A percentile compares a stretch with the other conserved stretches of the same genome.
Conservation (phyloP, 2,888 invertebrate species). For the Tenthredo distinguenda region DNA sequence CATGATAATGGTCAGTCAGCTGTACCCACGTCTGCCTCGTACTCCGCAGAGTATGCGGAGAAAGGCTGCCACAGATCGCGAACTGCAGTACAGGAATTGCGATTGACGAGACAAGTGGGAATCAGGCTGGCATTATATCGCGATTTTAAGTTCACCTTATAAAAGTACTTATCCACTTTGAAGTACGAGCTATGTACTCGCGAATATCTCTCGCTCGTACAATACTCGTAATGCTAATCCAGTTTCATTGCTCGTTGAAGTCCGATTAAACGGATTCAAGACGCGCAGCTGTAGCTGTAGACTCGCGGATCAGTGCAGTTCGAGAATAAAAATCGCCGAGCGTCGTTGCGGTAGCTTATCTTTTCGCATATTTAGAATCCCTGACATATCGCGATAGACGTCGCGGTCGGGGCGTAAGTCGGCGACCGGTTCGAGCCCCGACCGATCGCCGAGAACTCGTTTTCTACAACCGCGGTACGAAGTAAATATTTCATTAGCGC, state of each 20-base stretch:
- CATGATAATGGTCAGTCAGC: conserved; percentile 16
- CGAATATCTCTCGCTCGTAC: conserved; percentile 61
- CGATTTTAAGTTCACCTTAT: conserved; percentile 13
- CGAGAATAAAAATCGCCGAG: background rate
- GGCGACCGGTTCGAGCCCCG: conserved; percentile 33
- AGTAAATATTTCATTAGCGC: conserved; percentile 46
- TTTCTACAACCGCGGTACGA: background rate
- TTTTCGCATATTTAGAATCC: conserved; percentile 46
- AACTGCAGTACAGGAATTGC: conserved; percentile 10
- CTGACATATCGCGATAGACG: conserved; percentile 47
- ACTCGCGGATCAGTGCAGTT: background rate
- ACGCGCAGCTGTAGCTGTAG: background rate
- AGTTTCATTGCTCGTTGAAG: conserved; percentile 52
- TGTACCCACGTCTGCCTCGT: background rate
- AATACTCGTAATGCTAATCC: conserved; percentile 73
- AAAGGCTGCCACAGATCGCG: background rate
- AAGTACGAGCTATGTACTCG: background rate
- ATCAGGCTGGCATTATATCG: conserved; percentile 39
- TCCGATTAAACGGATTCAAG: conserved; percentile 43
- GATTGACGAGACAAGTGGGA: conserved; percentile 36
- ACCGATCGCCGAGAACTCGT: conserved; percentile 29
- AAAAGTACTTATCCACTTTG: conserved; percentile 32
- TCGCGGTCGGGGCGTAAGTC: conserved; percentile 35
- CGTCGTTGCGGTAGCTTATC: conserved; percentile 41
- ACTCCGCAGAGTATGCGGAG: background rate